Conservation (phyloP, 1,140 invertebrate genomes). For the Pseudomyrmex concolor region DNA sequence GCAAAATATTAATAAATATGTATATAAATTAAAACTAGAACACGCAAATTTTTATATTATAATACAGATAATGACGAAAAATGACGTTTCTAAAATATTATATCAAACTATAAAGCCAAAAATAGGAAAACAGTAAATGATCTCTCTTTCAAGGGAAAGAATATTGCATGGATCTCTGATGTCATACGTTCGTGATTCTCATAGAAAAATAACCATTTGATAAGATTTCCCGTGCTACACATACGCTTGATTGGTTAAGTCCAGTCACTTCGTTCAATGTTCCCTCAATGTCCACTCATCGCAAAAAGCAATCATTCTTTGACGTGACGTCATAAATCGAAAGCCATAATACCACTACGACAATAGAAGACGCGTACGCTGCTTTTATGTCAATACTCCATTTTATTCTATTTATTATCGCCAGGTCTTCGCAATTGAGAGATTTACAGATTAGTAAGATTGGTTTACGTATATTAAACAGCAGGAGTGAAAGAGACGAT, state of each 20-base stretch:
- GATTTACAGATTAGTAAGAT: conserved; percentile 19
- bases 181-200: not conserved
- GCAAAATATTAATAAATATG: no score
- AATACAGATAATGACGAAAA: no score
- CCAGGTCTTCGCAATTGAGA: conserved; percentile 10
- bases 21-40: not conserved
- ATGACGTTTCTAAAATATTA: no score
- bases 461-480: not conserved
- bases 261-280: conserved; percentile 19
- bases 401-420: conserved; percentile 50
- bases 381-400: conserved; percentile 58
- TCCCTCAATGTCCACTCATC: conserved; percentile 63
- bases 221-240: no score
- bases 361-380: conserved; percentile 72
- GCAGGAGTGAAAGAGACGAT: not conserved
- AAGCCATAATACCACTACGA: conserved; percentile 75
- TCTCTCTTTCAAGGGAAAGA: no score
- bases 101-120: no score
- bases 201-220: not conserved
- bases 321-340: conserved; percentile 78
- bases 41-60: no score
- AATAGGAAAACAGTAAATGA: no score
- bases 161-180: not conserved
- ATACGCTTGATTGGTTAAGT: conserved; percentile 5
- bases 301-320: conserved; percentile 76